Percentiles rank a stretch among this genome's conserved stretches.
phyloP scores from a whole-genome alignment of 2,797 vertebrate genomes.

The Crocodylus rhombifer region DNA sequence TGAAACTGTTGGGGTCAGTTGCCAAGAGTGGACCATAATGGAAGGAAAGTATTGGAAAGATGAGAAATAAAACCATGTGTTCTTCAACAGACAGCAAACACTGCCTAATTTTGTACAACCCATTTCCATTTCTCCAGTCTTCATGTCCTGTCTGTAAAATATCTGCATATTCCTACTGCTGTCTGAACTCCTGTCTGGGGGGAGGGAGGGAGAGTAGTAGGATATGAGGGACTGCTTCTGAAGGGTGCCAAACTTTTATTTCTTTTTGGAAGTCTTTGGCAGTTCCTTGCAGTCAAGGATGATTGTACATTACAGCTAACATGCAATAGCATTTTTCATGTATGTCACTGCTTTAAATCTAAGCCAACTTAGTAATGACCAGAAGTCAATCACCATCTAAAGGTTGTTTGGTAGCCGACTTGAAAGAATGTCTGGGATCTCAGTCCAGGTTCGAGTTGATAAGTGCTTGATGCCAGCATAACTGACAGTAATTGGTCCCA shows the following conservation, averaged over 20 bases:
- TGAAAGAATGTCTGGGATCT: not conserved
- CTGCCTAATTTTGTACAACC: slow-evolving; percentile 5
- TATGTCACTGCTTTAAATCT: not conserved
- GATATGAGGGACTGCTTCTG: not conserved
- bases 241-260: not conserved
- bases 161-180: not conserved
- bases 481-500: not conserved
- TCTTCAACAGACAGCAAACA: not conserved
- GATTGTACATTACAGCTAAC: not conserved
- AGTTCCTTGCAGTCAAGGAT: not conserved
- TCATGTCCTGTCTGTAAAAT: not conserved
- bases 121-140: not conserved
- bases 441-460: not conserved
- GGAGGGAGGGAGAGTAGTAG: not conserved
- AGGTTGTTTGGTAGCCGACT: not conserved
- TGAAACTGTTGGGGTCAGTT: not conserved
- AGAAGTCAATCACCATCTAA: not conserved
- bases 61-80: slow-evolving; percentile 3
- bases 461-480: fast-evolving
- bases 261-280: not conserved
- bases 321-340: not conserved
- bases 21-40: not conserved
- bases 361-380: not conserved
- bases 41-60: not conserved
- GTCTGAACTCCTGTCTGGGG: not conserved